Percentiles rank a stretch among this genome's conserved stretches.
These are phyloP conservation scores for Ceratina australensis DNA, from an alignment of 1,140 invertebrate genomes.

Conservation along the genomic window DNA sequence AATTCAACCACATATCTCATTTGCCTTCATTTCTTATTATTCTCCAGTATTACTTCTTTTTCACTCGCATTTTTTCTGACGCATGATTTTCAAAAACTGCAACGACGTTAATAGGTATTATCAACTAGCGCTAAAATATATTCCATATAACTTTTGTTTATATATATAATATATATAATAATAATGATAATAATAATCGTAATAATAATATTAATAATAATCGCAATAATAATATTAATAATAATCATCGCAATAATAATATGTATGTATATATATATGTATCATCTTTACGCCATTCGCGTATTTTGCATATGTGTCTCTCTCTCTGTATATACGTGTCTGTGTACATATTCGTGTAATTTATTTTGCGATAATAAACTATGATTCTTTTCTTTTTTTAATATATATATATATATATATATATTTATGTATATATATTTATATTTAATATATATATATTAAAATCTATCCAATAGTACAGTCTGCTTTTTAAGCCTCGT, in stretches of 20 bases:
- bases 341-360: constrained; percentile 58
- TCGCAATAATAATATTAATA: constrained; percentile 64
- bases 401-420: constrained; percentile 47
- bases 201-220: constrained; percentile 67
- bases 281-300: constrained; percentile 33
- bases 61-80: constrained; percentile 70
- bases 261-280: constrained; percentile 39
- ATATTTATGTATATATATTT: constrained; percentile 59
- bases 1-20: constrained; percentile 57
- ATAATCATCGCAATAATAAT: constrained; percentile 67
- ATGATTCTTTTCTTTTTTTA: constrained; percentile 67
- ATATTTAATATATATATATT: constrained; percentile 70
- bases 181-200: constrained; percentile 62
- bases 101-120: constrained; percentile 78
- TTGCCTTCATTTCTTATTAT: constrained; percentile 9
- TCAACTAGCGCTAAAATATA: constrained; percentile 80
- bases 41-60: constrained; percentile 24
- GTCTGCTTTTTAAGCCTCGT: constrained; percentile 79
- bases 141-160: constrained; percentile 78
- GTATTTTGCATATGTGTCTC: constrained; percentile 46
- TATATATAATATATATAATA: constrained; percentile 75
- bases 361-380: constrained; percentile 71
- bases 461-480: constrained; percentile 78
- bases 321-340: constrained; percentile 56
- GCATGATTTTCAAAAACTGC: constrained; percentile 73